phyloP scores from a whole-genome alignment of 2,113 vertebrate genomes.

The Hemichromis elongatus region DNA sequence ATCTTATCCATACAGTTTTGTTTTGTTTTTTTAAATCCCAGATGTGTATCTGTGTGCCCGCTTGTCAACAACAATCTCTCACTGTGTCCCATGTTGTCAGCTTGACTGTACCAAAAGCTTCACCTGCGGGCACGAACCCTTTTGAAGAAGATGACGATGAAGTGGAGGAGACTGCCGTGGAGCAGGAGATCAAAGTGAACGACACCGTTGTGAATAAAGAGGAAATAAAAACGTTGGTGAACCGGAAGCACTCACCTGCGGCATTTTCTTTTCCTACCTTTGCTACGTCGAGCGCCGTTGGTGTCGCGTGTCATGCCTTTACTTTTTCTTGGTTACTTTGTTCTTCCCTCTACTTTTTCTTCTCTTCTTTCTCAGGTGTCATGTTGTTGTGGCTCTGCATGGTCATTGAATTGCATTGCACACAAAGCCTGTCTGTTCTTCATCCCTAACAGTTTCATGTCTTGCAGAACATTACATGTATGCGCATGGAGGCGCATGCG shows the following conservation, averaged over 20 bases:
- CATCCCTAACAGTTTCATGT: conserved; percentile 21
- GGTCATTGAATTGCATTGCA: conserved; percentile 42
- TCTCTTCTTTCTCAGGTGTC: conserved; percentile 32
- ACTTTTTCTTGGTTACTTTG: conserved; percentile 2
- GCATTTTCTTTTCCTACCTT: not conserved
- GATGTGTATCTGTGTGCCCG: not conserved
- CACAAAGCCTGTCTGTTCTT: conserved; percentile 31
- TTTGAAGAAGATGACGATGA: conserved; percentile 84
- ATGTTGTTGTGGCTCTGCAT: conserved; percentile 58
- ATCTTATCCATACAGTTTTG: not conserved
- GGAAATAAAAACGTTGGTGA: conserved; percentile 98
- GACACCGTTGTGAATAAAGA: conserved; percentile 90
- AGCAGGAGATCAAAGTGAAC: conserved; percentile 60
- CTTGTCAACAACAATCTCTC: conserved; percentile 73
- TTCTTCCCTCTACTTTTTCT: not conserved
- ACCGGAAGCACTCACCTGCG: conserved; percentile 50
- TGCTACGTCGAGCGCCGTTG: conserved; percentile 1
- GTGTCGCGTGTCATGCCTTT: conserved; percentile 1
- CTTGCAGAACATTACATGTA: conserved; percentile 12
- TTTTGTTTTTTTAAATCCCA: not conserved
- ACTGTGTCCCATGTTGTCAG: conserved; percentile 80
- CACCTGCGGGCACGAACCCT: conserved; percentile 87
- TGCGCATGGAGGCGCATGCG: not conserved
- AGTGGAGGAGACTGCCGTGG: conserved; percentile 51
- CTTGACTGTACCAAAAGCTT: conserved; percentile 84